A percentile compares a stretch with the other conserved stretches of the same genome.
phyloP scores from a whole-genome alignment of 2,113 vertebrate genomes.

The Hyla sarda region DNA sequence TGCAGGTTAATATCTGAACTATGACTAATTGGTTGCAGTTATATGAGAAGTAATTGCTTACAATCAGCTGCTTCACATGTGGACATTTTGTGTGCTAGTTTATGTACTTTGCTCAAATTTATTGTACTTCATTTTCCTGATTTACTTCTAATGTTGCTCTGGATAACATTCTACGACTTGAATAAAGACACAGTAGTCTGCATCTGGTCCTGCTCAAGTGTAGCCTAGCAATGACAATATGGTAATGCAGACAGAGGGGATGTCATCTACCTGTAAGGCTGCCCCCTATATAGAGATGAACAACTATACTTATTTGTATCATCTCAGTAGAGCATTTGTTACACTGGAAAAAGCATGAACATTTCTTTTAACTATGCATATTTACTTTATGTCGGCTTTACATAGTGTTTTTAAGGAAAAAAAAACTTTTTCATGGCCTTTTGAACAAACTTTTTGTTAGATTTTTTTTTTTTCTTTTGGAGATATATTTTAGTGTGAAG shows the following conservation, averaged over 20 bases:
- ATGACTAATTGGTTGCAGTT: slow-evolving; percentile 18
- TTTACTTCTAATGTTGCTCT: neutral
- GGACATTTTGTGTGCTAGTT: neutral
- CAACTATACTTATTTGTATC: too few relatives aligned
- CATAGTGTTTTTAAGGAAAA: too few relatives aligned
- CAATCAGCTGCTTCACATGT: slow-evolving; percentile 27
- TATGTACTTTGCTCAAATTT: neutral
- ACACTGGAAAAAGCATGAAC: too few relatives aligned
- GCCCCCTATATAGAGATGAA: neutral
- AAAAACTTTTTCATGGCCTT: too few relatives aligned
- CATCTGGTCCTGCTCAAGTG: neutral
- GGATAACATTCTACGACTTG: neutral
- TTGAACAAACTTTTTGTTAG: too few relatives aligned
- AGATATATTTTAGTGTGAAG: too few relatives aligned
- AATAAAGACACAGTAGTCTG: neutral
- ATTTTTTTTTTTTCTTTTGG: too few relatives aligned
- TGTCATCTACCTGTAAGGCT: neutral
- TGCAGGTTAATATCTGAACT: slow-evolving; percentile 15
- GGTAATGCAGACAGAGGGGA: neutral
- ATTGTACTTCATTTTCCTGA: neutral
- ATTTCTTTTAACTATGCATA: too few relatives aligned
- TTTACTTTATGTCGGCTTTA: too few relatives aligned
- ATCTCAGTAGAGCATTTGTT: too few relatives aligned
- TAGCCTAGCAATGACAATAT: neutral
- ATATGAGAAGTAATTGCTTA: slow-evolving; percentile 36